Evolutionary conservation across 2,113 vertebrate genomes (phyloP), one percentile per base, ranked within the genome.

Genomic region (Macaca mulatta): DNA sequence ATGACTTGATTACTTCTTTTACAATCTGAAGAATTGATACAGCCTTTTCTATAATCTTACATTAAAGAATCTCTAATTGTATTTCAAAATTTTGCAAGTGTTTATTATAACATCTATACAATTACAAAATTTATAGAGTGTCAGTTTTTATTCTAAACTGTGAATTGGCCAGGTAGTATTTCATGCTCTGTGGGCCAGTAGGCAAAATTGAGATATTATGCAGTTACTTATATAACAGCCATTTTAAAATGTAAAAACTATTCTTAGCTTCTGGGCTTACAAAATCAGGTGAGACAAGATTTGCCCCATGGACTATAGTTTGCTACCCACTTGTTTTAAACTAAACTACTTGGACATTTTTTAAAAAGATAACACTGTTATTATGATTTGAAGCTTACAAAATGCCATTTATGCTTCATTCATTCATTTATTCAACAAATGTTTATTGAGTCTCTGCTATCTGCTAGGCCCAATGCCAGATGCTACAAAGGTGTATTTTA

Each of bases 171-270:
- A 52, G 30, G 20, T 79, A 64, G 69, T 93, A 81, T 32, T 74
- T 96, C 89, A 84, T 38, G 38, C n/a, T 96, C 64, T 78, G 43
- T 10, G 12, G 75, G 43, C 38, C 35, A 86, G 22, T 57, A 87
- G 78, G 30, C 72, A 92, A 77, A 75, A 45, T 11, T 3, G 2
- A 89, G 30, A 59, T 52, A 13, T 89, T 85, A 85, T 10, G 32
- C 77, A 80, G 55, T 11, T 81, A 45, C 30, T 59, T 95, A 18
- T 1, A 7, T 52, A 83, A 72, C 13, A 74, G 25, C 27, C 2
- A 82, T 86, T 92, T 89, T 64, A 87, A 97, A 96, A 90, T 88
- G 52, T 94, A n/a, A 94, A 94, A 84, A 55, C 30, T 27, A 50
- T 81, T 45, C 17, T 93, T 87, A 30, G 35, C 81, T 88, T 74